Evolutionary conservation across 2,113 vertebrate species (phyloP), one percentile per base, ranked within the genome.

Genomic region (Gopherus flavomarginatus): DNA sequence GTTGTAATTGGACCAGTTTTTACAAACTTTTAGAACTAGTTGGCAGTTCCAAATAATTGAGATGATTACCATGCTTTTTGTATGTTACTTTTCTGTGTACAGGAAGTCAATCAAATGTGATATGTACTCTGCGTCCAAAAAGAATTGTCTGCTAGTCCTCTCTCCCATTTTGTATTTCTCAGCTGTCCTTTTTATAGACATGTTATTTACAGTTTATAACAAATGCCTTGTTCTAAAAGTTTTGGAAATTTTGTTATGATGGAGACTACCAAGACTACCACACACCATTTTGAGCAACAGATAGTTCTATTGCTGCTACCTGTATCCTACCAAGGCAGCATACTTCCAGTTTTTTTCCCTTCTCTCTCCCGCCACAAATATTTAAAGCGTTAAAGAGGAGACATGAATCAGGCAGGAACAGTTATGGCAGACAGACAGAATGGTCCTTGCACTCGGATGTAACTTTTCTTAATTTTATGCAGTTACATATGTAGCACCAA

Each of bases 151-250:
- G 83, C 89, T 92, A 81, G 85, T 86, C 88, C 81, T 85, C 94
- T 91, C 85, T 91, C 44, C 27, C 81, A 91, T 97, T 98, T 98
- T 97, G 59, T 98, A 97, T 95, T 95, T 86, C 47, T 78, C 72
- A 81, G 53, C 86, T 96, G 90, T 96, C 85, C 69, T 98, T 97
- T 96, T 95, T 95, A 52, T 93, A 97, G 81, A 97, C 96, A 62
- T 44, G 44, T 44, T 44, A 44, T 97, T 96, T 96, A 80, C 83
- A 88, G 86, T 90, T 87, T 96, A 91, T 94, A 95, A 89, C 85
- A 38, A 97, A 89, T 78, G 80, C 81, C 52, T 83, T 86, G 59
- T 96, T 42, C 96, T 77, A 79, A 82, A 93, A 85, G 79, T 75
- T 57, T 95, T 93, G 94, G 89, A 96, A 95, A 35, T 92, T 92